A percentile compares a stretch with the other conserved stretches of the same genome.
Evolutionary conservation across 1,140 invertebrate genomes (phyloP).

Genomic region (Bicyclus anynana): DNA sequence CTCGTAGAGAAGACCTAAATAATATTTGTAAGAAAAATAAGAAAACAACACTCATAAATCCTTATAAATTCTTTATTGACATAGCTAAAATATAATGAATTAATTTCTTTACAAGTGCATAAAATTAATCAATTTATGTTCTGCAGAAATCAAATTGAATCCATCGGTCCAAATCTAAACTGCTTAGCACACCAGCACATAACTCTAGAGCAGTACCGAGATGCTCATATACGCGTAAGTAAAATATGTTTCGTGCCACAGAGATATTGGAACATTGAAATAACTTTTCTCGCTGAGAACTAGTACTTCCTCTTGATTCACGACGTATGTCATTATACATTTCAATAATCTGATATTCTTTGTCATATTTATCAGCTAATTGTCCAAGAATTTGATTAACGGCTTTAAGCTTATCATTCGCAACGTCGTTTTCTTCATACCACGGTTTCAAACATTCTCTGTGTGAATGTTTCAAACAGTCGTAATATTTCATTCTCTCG

Average conservation of each 20-base stretch:
- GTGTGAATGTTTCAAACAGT: conserved; percentile 44
- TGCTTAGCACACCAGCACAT: conserved; percentile 52
- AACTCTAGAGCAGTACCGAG: conserved; percentile 42
- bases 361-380: conserved; percentile 50
- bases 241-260: conserved; percentile 43
- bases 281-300: neutral
- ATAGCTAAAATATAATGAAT: no score
- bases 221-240: conserved; percentile 46
- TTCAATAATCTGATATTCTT: conserved; percentile 30
- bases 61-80: no score
- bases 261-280: neutral
- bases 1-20: no score
- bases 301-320: neutral
- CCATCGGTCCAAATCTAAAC: conserved; percentile 60
- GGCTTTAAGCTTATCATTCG: conserved; percentile 41
- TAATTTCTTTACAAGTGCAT: neutral
- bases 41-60: no score
- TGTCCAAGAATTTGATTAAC: conserved; percentile 46
- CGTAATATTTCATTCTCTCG: conserved; percentile 61
- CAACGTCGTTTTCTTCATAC: conserved; percentile 47
- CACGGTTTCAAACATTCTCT: conserved; percentile 53
- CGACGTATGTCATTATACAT: neutral
- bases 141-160: conserved; percentile 63
- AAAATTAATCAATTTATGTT: conserved; percentile 5
- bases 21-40: no score